Evolutionary conservation across 2,113 vertebrate species (phyloP).

Genomic region (Proterorhinus semilunaris): DNA sequence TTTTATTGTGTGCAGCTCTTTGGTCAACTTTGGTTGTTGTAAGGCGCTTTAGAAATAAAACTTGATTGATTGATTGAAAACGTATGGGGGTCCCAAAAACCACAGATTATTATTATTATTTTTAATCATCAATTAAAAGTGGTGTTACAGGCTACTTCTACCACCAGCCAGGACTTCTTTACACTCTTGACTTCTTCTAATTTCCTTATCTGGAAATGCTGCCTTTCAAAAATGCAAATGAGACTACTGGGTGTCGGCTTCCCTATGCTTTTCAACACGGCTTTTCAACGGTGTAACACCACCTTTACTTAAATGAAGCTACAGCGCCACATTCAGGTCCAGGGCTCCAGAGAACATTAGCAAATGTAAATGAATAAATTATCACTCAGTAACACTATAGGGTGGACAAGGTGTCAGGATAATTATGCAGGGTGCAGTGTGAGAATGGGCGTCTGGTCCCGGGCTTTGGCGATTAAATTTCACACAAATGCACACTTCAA

Average conservation of each 20-base stretch:
- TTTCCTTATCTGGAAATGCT: background rate
- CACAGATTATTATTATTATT: too few relatives aligned
- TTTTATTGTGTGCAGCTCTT: too few relatives aligned
- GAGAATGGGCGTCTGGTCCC: conserved; percentile 53
- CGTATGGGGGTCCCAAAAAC: too few relatives aligned
- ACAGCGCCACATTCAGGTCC: background rate
- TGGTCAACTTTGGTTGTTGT: too few relatives aligned
- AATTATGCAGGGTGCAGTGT: conserved; percentile 58
- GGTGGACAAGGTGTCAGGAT: conserved; percentile 67
- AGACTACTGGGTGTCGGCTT: background rate
- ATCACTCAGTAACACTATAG: conserved; percentile 67
- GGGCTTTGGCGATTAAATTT: conserved; percentile 51
- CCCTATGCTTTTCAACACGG: background rate
- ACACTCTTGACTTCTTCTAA: background rate
- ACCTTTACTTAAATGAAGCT: background rate
- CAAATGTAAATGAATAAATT: conserved; percentile 74
- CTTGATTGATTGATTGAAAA: too few relatives aligned
- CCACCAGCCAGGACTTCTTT: too few relatives aligned
- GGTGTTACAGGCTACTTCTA: too few relatives aligned
- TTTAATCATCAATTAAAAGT: too few relatives aligned
- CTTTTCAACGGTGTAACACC: conserved; percentile 5
- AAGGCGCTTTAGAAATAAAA: too few relatives aligned
- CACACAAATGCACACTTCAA: conserved; percentile 43
- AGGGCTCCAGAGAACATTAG: conserved; percentile 40
- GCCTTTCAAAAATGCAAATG: background rate